Conservation (phyloP, 1,140 invertebrate genomes). For the Tetramorium alpestre region DNA sequence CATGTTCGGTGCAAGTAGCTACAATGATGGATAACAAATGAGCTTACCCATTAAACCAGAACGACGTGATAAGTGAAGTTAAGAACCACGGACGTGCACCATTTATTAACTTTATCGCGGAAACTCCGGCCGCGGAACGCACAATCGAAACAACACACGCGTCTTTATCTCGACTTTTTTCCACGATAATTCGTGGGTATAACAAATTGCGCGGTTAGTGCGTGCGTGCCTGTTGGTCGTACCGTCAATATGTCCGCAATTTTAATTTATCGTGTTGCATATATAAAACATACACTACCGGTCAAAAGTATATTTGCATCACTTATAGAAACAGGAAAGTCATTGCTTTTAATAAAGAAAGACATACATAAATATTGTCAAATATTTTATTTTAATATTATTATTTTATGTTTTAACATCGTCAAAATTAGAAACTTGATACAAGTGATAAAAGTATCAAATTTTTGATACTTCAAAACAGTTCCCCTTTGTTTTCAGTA, state of each 20-base stretch:
- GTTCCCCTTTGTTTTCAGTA: too few relatives aligned
- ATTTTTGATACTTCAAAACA: too few relatives aligned
- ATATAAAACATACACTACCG: neutral
- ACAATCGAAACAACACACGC: constrained; percentile 43
- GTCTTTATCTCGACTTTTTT: constrained; percentile 55
- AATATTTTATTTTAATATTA: too few relatives aligned
- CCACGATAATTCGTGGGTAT: constrained; percentile 47
- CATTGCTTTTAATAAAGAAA: too few relatives aligned
- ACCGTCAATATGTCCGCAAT: neutral
- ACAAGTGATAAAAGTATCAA: too few relatives aligned
- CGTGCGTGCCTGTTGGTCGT: constrained; percentile 25
- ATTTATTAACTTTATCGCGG: constrained; percentile 66
- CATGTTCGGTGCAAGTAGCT: neutral
- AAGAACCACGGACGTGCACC: neutral
- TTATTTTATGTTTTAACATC: too few relatives aligned
- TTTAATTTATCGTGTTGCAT: constrained; percentile 41
- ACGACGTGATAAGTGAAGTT: constrained; percentile 34
- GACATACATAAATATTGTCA: too few relatives aligned
- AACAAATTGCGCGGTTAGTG: neutral
- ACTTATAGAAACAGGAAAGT: too few relatives aligned
- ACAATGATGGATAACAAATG: constrained; percentile 32
- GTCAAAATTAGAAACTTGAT: too few relatives aligned
- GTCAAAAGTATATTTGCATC: too few relatives aligned
- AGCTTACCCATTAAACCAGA: constrained; percentile 31
- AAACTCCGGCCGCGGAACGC: neutral